These are phyloP conservation scores for Rhea americana DNA, from an alignment of 2,113 vertebrate genomes.

Conservation along the genomic window DNA sequence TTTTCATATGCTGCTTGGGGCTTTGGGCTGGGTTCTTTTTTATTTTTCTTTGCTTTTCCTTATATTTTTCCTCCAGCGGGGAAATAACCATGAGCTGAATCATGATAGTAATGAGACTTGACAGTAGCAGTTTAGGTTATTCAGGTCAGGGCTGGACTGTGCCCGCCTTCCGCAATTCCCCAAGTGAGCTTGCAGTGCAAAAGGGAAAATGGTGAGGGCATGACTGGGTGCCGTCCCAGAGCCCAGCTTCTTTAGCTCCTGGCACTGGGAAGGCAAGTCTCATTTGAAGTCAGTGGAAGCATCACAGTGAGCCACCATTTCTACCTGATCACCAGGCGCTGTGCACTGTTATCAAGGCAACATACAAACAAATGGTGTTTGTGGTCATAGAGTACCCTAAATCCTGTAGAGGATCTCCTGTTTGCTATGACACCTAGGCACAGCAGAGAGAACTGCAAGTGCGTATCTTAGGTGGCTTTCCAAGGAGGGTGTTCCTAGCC, in stretches of 20 bases:
- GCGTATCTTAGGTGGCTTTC: not conserved
- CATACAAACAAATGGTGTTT: fast-evolving
- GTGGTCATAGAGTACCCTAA: not conserved
- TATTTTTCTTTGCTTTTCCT: not conserved
- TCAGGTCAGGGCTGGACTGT: not conserved
- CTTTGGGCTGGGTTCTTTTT: not conserved
- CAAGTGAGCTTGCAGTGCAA: not conserved
- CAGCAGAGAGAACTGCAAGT: not conserved
- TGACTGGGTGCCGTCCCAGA: not conserved
- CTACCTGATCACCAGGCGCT: fast-evolving
- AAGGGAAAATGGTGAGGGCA: not conserved
- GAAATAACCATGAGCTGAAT: not conserved
- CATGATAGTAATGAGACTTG: not conserved
- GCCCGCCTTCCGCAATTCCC: not conserved
- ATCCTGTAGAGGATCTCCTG: fast-evolving
- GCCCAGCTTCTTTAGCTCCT: not conserved
- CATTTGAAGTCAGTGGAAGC: not conserved
- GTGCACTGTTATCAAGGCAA: too few relatives aligned
- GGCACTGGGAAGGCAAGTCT: not conserved
- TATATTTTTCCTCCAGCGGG: not conserved
- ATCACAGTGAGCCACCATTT: not conserved
- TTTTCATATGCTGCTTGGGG: not conserved
- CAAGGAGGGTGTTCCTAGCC: not conserved
- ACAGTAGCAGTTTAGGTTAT: not conserved
- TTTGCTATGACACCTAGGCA: not conserved